Conservation (phyloP, 53 echinoderm and acorn worm genomes). For the Henricia sp. region DNA sequence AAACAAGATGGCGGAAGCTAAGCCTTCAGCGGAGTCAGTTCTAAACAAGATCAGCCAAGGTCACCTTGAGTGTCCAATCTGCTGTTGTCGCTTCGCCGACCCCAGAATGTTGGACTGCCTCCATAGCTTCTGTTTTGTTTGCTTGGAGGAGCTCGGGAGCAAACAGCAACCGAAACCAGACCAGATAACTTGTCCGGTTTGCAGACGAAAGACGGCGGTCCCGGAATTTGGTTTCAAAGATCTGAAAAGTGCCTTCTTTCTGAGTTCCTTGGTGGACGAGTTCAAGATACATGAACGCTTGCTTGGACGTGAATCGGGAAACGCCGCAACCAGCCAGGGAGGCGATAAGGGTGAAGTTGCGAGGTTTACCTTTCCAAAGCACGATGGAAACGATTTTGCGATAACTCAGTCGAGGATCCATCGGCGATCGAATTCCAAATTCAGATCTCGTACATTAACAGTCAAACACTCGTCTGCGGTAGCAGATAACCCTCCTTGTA, state of each 20-base stretch:
- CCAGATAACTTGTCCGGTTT: not conserved
- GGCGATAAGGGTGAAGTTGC: not conserved
- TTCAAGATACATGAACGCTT: not conserved
- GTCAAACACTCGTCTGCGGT: too few relatives aligned
- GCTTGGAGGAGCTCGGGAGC: not conserved
- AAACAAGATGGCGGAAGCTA: not conserved
- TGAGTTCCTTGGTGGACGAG: constrained; percentile 10
- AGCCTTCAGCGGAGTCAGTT: not conserved
- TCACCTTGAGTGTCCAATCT: not conserved
- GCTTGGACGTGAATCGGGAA: not conserved
- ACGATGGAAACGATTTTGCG: too few relatives aligned
- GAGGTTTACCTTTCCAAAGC: too few relatives aligned
- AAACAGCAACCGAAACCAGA: not conserved
- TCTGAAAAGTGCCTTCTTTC: not conserved
- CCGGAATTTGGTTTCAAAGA: not conserved
- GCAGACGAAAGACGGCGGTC: not conserved
- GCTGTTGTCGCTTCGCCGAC: not conserved
- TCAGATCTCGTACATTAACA: too few relatives aligned
- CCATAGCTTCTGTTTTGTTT: not conserved
- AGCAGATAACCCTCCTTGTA: too few relatives aligned
- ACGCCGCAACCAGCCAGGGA: not conserved
- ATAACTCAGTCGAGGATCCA: too few relatives aligned
- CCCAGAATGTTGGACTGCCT: not conserved
- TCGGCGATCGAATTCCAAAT: too few relatives aligned
- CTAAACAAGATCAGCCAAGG: constrained; percentile 17